Percentiles rank a stretch among this genome's conserved stretches.
Evolutionary conservation across 1,140 invertebrate species (phyloP).

Genomic region (Pemphigus obesinymphae): DNA sequence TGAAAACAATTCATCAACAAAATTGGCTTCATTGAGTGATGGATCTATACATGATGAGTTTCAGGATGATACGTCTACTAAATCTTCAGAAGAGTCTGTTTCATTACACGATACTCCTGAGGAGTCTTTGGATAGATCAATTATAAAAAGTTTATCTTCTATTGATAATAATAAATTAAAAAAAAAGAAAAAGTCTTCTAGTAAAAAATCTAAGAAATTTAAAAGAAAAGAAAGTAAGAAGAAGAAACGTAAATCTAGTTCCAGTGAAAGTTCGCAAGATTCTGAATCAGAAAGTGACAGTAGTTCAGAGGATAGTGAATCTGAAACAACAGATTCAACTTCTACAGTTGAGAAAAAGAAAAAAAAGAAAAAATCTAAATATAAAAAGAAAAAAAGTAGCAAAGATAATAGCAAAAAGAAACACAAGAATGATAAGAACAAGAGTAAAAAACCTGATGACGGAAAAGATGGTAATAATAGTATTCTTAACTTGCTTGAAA

Average conservation of each 20-base stretch:
- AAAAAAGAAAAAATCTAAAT: neutral
- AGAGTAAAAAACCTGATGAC: neutral
- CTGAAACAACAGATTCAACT: neutral
- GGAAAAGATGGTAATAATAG: conserved; percentile 4
- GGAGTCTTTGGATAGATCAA: neutral
- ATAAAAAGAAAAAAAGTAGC: conserved; percentile 9
- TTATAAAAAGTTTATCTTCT: neutral
- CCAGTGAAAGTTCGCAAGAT: conserved; percentile 14
- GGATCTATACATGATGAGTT: neutral
- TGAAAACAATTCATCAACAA: neutral
- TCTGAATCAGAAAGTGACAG: conserved; percentile 1
- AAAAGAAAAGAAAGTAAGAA: conserved; percentile 27
- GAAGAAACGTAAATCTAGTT: conserved; percentile 15
- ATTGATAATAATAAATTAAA: neutral
- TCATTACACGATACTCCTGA: neutral
- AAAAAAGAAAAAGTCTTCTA: neutral
- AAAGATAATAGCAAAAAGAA: neutral
- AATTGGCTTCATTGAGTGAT: neutral
- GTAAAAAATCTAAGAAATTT: conserved; percentile 17
- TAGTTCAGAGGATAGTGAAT: conserved; percentile 19
- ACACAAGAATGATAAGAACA: neutral
- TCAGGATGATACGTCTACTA: neutral
- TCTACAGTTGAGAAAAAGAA: conserved; percentile 17
- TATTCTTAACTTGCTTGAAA: conserved; percentile 9
- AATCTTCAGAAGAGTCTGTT: neutral